Percentiles rank a stretch among this genome's conserved stretches.
These are phyloP conservation scores for Triplophysa tibetana DNA, from an alignment of 2,113 vertebrate genomes.

Conservation along the genomic window DNA sequence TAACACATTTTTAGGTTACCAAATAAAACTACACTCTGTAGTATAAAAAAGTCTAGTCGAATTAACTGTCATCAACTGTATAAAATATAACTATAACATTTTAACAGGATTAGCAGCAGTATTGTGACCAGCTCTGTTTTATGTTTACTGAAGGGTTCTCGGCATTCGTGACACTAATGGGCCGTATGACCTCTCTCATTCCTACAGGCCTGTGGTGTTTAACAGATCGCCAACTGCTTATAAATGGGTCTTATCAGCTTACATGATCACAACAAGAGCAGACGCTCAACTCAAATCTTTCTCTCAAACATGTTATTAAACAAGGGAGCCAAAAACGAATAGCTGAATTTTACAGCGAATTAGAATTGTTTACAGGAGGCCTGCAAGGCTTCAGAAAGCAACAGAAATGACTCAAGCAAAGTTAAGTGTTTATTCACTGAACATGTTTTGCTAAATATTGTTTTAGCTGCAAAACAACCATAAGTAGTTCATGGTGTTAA, in stretches of 20 bases:
- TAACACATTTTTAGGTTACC: no score
- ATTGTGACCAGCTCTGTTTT: not conserved
- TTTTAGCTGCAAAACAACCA: not conserved
- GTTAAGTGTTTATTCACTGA: not conserved
- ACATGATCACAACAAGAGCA: conserved; percentile 27
- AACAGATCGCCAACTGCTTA: conserved; percentile 15
- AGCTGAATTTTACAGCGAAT: not conserved
- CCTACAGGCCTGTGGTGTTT: conserved; percentile 3
- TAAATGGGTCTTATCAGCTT: conserved; percentile 27
- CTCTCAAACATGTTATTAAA: no score
- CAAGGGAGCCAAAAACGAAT: not conserved
- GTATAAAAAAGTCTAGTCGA: not conserved
- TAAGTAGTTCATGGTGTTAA: no score
- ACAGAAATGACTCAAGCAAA: not conserved
- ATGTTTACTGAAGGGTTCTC: conserved; percentile 10
- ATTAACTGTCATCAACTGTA: not conserved
- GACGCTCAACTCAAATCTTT: not conserved
- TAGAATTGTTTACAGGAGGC: not conserved
- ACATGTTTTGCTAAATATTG: not conserved
- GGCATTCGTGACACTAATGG: conserved; percentile 29
- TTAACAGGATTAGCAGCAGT: not conserved
- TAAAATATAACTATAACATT: not conserved
- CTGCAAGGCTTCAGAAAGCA: not conserved
- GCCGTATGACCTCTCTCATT: conserved; percentile 31
- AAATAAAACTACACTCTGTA: not conserved